Base-by-base conservation (phyloP, 2,888 invertebrate genomes). In the Nebria brevicollis region DNA sequence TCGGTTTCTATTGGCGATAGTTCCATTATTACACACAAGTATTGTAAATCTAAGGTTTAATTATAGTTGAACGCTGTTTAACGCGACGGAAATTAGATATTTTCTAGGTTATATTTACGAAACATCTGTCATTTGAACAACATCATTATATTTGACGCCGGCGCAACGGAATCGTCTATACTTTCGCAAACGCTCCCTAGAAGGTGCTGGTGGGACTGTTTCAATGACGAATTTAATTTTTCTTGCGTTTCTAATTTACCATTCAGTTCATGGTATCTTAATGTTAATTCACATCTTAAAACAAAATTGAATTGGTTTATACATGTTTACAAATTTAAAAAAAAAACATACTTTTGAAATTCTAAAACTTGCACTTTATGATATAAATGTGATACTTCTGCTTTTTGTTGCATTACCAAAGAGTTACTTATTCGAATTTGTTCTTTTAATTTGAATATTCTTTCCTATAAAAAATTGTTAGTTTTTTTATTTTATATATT, bases 221-320 rank as follows among this genome's bases (percentile, higher is more conserved):
- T 84, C 15, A 87, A 82, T 64, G 86, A 84, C 10, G 83, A 82
- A 66, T 84, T 86, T 5, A 87, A 82, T 80, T 80, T 85, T 75
- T 85, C 82, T 83, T 87, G 87, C 1, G 86, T 85, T 83, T 85
- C 85, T 54, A 84, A 84, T 82, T 86, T 86, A 66, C 85, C 85
- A 82, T 86, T 84, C 8, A 84, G 84, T 83, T 87, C 87, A 80
- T 88, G 87, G 41, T 86, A 83, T 70, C 85, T 84, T 26, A 87
- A 75, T n/a, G 85, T 84, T 34, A 86, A 78, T 84, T 87, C 88
- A 54, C 86, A 87, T 77, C 87, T 87, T 74, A 54, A 84, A 85
- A 13, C 25, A 20, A 75, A 68, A 20, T 64, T 77, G 20, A 3
- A 20, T 70, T 15, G 0, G 5, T 3, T 25, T 72, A 72, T 41